Conservation (phyloP, 1,140 invertebrate species). For the Lycorma delicatula region DNA sequence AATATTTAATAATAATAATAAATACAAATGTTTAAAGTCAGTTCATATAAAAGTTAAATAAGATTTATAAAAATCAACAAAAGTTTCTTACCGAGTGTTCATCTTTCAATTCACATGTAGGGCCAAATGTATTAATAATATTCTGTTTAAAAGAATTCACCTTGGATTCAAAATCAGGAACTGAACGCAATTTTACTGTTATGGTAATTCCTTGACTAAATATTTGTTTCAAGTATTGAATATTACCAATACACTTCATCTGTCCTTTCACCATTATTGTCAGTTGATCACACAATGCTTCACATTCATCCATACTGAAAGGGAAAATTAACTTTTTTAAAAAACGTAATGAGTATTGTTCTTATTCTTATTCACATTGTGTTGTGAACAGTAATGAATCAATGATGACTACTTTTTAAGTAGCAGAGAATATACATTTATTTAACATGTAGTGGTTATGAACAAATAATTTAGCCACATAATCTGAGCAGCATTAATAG, state of each 20-base stretch:
- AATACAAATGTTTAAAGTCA: too few relatives aligned
- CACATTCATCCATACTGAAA: constrained; percentile 46
- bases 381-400: too few relatives aligned
- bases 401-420: too few relatives aligned
- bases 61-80: not conserved
- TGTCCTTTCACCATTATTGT: constrained; percentile 84
- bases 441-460: too few relatives aligned
- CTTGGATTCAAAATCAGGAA: not conserved
- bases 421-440: too few relatives aligned
- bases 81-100: constrained; percentile 23
- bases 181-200: constrained; percentile 33
- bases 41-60: too few relatives aligned
- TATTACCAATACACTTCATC: constrained; percentile 40
- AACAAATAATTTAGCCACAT: too few relatives aligned
- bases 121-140: constrained; percentile 1
- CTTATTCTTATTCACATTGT: too few relatives aligned
- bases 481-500: too few relatives aligned
- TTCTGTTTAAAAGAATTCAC: not conserved
- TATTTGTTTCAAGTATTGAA: constrained; percentile 40
- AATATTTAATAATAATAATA: too few relatives aligned
- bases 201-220: constrained; percentile 42
- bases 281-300: constrained; percentile 73
- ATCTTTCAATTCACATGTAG: constrained; percentile 21
- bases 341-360: too few relatives aligned
- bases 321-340: too few relatives aligned